Evolutionary conservation across 2,888 invertebrate species (phyloP), one percentile per base, ranked within the genome.

Genomic region (Gisinianus flammeolus): DNA sequence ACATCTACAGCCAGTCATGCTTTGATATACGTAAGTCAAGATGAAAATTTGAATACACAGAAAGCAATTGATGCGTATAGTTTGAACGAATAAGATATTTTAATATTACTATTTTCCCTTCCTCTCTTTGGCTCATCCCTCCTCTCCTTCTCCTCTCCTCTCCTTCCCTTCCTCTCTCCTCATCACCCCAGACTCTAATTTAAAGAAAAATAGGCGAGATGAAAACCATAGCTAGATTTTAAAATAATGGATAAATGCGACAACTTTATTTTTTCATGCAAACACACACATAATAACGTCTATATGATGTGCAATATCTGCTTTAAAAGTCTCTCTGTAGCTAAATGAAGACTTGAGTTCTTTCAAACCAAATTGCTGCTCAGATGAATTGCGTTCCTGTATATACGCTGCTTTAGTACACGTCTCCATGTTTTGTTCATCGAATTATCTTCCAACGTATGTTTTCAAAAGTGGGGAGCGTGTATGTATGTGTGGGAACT

Each of bases 161-260:
- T 33, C 35, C 19, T 44, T 6, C 22, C 26, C 16, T 62, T 62
- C 26, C 62, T 58, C 10, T 10, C n/a, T 58, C 19, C 62, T 62
- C 5, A 22, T 62, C 62, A 4, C 24, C 68, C 68, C 33, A 33
- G 33, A 31, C 33, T 35, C 67, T 12, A 72, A 58, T 58, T 72
- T 58, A 30, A 56, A 56, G 33, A 72, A 72, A 72, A 72, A 72
- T 69, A 69, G 22, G 58, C 26, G 56, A 56, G 72, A 56, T 72
- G 31, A 72, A 72, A 72, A 19, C 22, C 33, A 26, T 8, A 58
- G 58, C 30, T 58, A 58, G 44, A 58, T 58, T 58, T 68, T 68
- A 68, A 68, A 68, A 68, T 44, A 44, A 68, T 68, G 31, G 26
- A 31, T 44, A 68, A 44, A 31, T 35, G 35, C 68, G 12, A 68